Conservation (phyloP, 1,140 invertebrate genomes). For the Conopomorpha cramerella region DNA sequence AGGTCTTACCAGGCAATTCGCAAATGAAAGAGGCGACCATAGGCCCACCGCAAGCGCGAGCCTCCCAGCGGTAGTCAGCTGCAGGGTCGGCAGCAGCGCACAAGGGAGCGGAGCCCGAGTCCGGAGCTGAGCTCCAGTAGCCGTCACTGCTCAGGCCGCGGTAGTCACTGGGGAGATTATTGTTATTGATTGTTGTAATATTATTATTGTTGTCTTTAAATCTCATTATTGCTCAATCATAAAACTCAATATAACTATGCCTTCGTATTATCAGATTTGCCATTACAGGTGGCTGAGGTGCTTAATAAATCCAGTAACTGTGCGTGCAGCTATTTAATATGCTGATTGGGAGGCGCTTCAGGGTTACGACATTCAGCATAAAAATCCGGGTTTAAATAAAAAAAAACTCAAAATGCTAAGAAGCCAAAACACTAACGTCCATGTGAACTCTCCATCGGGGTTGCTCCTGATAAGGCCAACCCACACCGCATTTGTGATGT, state of each 20-base stretch:
- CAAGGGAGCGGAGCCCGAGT: conserved; percentile 51
- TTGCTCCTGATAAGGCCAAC: conserved; percentile 72
- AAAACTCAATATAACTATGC: no score
- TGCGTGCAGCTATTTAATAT: no score
- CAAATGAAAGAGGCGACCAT: conserved; percentile 75
- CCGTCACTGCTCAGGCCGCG: conserved; percentile 65
- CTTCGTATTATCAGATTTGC: no score
- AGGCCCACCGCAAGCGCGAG: conserved; percentile 71
- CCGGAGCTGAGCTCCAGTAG: conserved; percentile 66
- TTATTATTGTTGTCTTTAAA: no score
- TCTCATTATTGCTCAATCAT: no score
- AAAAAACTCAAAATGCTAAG: not conserved
- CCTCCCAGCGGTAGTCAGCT: conserved; percentile 73
- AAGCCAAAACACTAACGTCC: conserved; percentile 66
- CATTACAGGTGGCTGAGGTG: no score
- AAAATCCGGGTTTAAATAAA: no score
- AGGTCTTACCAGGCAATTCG: conserved; percentile 71
- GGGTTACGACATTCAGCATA: no score
- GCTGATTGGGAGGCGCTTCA: no score
- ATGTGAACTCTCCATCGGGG: conserved; percentile 69
- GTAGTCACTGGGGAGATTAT: conserved; percentile 55
- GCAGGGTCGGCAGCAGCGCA: conserved; percentile 72
- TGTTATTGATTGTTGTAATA: no score
- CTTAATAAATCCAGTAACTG: no score
- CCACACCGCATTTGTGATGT: conserved; percentile 74